Evolutionary conservation across 2,113 vertebrate species (phyloP).

Genomic region (Parus major): DNA sequence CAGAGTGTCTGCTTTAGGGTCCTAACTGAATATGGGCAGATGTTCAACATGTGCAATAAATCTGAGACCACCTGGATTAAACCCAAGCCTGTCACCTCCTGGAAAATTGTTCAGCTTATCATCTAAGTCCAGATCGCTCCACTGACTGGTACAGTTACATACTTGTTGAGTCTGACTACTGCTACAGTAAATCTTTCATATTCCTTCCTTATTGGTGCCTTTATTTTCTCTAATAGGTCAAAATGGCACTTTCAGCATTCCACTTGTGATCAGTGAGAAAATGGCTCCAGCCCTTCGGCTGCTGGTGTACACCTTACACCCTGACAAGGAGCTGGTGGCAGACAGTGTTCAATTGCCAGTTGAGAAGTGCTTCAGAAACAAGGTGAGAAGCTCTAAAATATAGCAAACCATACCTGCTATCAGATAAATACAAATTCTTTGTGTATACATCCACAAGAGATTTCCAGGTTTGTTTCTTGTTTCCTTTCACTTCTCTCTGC

Average conservation of each 20-base stretch:
- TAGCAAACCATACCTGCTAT: background rate
- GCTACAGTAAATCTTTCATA: background rate
- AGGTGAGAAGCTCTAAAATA: constrained; percentile 60
- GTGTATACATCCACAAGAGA: background rate
- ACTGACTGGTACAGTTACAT: background rate
- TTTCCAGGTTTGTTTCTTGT: background rate
- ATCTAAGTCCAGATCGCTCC: background rate
- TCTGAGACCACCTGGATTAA: background rate
- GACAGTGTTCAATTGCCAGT: constrained; percentile 66
- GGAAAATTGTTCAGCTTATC: background rate
- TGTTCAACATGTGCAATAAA: background rate
- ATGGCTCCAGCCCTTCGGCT: constrained; percentile 74
- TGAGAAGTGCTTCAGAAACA: constrained; percentile 81
- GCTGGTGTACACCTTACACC: constrained; percentile 78
- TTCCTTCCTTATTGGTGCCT: background rate
- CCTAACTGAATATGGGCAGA: background rate
- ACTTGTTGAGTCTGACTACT: background rate
- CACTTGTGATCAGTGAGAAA: constrained; percentile 58
- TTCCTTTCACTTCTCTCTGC: background rate
- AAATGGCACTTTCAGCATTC: constrained; percentile 72
- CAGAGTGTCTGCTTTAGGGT: background rate
- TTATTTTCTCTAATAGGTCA: constrained; percentile 28
- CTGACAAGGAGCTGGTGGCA: constrained; percentile 74
- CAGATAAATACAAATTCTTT: background rate
- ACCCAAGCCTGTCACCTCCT: background rate